Conservation (phyloP, 2,888 invertebrate species). For the Brachyopa scutellaris region DNA sequence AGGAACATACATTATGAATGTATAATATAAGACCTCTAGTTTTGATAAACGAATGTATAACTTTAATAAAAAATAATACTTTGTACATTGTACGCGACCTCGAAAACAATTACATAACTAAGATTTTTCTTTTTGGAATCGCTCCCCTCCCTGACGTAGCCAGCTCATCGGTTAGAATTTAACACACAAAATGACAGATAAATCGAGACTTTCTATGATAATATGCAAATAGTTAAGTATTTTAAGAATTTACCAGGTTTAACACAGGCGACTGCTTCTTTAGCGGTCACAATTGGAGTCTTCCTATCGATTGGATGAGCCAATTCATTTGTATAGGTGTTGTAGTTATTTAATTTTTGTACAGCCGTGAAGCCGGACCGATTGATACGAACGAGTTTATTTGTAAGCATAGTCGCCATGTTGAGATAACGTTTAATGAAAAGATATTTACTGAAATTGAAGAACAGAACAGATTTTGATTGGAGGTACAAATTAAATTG, state of each 20-base stretch:
- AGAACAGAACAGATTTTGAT: conserved; percentile 15
- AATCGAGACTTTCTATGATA: no score
- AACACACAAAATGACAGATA: no score
- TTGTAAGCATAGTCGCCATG: conserved; percentile 68
- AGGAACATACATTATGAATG: no score
- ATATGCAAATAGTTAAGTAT: not conserved
- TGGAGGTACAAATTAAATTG: not conserved
- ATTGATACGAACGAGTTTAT: conserved; percentile 56
- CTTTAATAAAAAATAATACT: conserved; percentile 2
- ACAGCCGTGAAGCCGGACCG: conserved; percentile 54
- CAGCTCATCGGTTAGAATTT: not conserved
- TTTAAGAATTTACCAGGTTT: conserved; percentile 87
- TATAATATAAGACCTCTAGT: not conserved
- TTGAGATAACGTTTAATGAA: conserved; percentile 25
- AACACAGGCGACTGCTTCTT: conserved; percentile 89
- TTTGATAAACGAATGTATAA: not conserved
- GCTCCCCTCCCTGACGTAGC: not conserved
- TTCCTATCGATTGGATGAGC: conserved; percentile 89
- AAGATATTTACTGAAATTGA: conserved; percentile 31
- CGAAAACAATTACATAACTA: conserved; percentile 49
- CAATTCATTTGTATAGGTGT: conserved; percentile 90
- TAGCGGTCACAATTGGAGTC: conserved; percentile 88
- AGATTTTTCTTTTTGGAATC: not conserved
- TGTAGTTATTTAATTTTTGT: conserved; percentile 83
- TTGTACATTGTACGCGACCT: conserved; percentile 8